phyloP scores from a whole-genome alignment of 2,888 invertebrate species.

The Drosophila neutralis region DNA sequence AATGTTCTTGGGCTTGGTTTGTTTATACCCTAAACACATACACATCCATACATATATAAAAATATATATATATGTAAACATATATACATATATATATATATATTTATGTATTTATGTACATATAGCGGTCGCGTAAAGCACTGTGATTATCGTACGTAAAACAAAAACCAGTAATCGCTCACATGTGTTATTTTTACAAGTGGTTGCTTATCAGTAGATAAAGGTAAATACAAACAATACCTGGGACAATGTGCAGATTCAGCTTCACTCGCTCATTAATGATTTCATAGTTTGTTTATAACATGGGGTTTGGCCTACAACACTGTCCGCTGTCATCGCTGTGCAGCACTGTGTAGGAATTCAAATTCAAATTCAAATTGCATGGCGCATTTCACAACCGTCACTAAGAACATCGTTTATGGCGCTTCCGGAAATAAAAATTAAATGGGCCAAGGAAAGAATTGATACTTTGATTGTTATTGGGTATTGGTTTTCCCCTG shows the following conservation, averaged over 20 bases:
- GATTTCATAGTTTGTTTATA: background rate
- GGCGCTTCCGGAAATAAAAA: constrained; percentile 6
- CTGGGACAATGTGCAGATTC: constrained; percentile 16
- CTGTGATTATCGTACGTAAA: constrained; percentile 58
- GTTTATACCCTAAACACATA: constrained; percentile 9
- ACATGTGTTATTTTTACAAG: constrained; percentile 30
- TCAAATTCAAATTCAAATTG: constrained; percentile 34
- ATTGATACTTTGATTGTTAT: background rate
- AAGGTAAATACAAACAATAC: constrained; percentile 37
- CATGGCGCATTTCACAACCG: background rate
- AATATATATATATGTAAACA: background rate
- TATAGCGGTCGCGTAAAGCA: constrained; percentile 27
- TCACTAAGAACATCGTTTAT: background rate
- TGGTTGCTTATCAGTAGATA: constrained; percentile 49
- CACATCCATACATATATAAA: background rate
- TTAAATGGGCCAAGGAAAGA: constrained; percentile 38
- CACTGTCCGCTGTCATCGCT: constrained; percentile 18
- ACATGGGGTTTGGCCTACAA: background rate
- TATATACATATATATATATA: background rate
- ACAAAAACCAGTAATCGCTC: constrained; percentile 48
- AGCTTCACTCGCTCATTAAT: constrained; percentile 1
- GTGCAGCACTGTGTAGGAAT: constrained; percentile 29
- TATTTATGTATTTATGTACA: background rate
- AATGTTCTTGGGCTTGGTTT: constrained; percentile 46
- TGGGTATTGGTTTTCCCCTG: constrained; percentile 29